Percentiles rank a stretch among this genome's conserved stretches.
phyloP scores from a whole-genome alignment of 2,797 vertebrate genomes.

The Nyctalus aviator region DNA sequence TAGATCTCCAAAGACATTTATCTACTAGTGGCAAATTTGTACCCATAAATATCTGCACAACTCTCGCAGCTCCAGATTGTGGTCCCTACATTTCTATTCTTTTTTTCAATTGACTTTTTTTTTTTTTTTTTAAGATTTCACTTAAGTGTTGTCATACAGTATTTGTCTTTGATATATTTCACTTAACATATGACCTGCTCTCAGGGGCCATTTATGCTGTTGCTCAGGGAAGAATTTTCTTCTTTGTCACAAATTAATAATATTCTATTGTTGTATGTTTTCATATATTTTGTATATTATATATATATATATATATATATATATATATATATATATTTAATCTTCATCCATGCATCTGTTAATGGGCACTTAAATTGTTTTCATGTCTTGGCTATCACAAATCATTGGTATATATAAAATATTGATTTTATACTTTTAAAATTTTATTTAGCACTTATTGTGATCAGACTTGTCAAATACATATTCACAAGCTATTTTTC shows the following conservation, averaged over 20 bases:
- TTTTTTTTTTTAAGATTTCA: neutral
- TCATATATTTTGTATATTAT: neutral
- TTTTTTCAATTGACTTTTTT: neutral
- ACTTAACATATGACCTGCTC: neutral
- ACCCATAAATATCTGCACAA: neutral
- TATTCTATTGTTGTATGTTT: neutral
- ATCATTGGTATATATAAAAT: neutral
- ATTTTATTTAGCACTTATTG: neutral
- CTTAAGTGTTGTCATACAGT: neutral
- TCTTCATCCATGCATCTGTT: neutral
- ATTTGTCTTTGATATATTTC: neutral
- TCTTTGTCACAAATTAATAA: neutral
- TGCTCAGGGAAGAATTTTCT: neutral
- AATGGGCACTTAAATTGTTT: neutral
- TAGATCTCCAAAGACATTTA: neutral
- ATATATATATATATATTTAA: neutral
- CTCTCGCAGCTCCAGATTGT: rapidly evolving
- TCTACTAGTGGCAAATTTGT: neutral
- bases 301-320: neutral
- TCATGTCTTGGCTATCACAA: neutral
- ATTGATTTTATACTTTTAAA: neutral
- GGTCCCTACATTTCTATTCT: neutral
- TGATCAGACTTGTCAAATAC: neutral
- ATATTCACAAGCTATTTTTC: neutral
- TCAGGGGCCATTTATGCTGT: neutral